Percentiles rank a stretch among this genome's conserved stretches.
phyloP scores from a whole-genome alignment of 2,113 vertebrate species.

The Tricholaema leucomelas region DNA sequence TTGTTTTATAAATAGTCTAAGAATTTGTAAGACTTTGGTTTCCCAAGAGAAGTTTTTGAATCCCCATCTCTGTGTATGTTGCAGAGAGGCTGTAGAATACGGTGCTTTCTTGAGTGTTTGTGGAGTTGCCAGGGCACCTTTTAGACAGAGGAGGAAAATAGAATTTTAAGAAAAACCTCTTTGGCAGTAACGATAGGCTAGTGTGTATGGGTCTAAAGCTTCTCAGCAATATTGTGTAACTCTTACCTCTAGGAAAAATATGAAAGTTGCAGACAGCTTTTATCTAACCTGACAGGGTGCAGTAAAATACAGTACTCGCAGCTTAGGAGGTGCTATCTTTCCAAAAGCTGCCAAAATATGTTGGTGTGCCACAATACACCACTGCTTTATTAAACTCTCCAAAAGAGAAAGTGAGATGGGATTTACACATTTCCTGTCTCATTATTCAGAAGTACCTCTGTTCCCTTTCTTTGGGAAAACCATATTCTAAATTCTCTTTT shows the following conservation, averaged over 20 bases:
- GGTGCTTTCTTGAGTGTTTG: not conserved
- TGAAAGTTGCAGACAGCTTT: conserved; percentile 55
- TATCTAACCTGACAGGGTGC: conserved; percentile 35
- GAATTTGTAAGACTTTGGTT: not conserved
- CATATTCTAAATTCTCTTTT: not conserved
- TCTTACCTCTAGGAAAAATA: conserved; percentile 47
- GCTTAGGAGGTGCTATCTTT: conserved; percentile 48
- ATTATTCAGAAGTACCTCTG: not conserved
- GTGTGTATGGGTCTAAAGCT: not conserved
- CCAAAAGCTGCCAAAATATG: conserved; percentile 26
- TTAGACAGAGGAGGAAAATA: not conserved
- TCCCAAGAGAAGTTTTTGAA: not conserved
- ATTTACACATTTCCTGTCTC: conserved; percentile 26
- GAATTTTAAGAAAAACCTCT: not conserved
- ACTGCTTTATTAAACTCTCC: conserved; percentile 47
- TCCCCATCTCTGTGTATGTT: not conserved
- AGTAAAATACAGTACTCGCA: conserved; percentile 1
- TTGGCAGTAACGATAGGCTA: conserved; percentile 11
- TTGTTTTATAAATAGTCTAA: not conserved
- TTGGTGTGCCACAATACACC: not conserved
- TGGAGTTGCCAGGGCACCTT: conserved; percentile 16
- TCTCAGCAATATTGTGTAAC: conserved; percentile 8
- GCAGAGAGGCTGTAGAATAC: not conserved
- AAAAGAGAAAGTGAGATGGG: not conserved
- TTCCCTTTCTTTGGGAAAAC: conserved; percentile 2